Evolutionary conservation across 2,888 invertebrate species (phyloP), one percentile per base, ranked within the genome.

Genomic region (Torymus aiolomorphi): DNA sequence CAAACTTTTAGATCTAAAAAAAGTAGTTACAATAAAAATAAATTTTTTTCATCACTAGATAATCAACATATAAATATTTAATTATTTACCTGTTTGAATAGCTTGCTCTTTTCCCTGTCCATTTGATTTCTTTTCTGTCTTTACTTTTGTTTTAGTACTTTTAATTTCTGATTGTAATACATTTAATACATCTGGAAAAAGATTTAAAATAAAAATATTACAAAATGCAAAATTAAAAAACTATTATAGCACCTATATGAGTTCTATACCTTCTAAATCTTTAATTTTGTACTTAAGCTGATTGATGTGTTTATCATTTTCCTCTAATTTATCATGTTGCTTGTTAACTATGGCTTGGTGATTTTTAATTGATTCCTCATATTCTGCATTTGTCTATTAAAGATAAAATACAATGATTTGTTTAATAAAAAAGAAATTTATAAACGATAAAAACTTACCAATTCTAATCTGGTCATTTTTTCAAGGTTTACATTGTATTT

Each of bases 281-380:
- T 85, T 83, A 70, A 88, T 80, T 82, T 87, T 89, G 76, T 82
- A 86, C 52, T 78, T 62, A 42, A 88, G 80, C 76, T 89, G 89
- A 71, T 86, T 82, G 24, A 87, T 80, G 56, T 84, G 83, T 14
- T 85, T 81, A 56, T 86, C 79, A 80, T 88, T 85, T 16, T 86
- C 85, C 16, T 86, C 86, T 51, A 84, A 78, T 74, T 84, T 83
- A 72, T 82, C 62, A 12, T 85, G 78, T 57, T 84, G 81, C 2
- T 85, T 81, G 2, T 82, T 72, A 62, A 83, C 54, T 72, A 81
- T 8, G 0, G 70, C 61, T 20, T 78, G 80, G 2, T 84, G 49
- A 1, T 70, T 57, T 16, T 83, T 74, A 59, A 82, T 67, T 2
- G 73, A 76, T 49, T 85, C 82, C 20, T 85, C 83, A 62, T 80